Conservation (phyloP, 1,140 invertebrate species). For the Nymphalis io region DNA sequence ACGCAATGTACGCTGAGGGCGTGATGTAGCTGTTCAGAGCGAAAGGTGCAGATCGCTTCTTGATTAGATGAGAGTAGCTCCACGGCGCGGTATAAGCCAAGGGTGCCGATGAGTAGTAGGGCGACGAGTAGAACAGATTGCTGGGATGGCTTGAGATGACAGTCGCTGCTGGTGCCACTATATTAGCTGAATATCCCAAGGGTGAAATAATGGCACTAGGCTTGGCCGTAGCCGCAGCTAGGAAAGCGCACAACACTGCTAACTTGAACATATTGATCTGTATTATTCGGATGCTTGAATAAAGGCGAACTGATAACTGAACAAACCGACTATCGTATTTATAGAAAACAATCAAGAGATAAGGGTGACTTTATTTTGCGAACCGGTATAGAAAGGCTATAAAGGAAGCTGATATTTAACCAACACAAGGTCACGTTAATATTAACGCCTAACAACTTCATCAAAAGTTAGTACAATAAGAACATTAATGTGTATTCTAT, state of each 20-base stretch:
- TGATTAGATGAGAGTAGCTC: constrained; percentile 53
- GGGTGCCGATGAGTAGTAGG: constrained; percentile 35
- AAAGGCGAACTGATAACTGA: constrained; percentile 20
- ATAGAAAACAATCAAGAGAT: constrained; percentile 9
- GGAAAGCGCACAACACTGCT: constrained; percentile 33
- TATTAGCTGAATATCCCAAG: constrained; percentile 58
- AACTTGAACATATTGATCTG: constrained; percentile 36
- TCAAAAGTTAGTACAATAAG: not conserved
- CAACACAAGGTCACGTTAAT: not conserved
- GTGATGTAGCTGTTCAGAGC: constrained; percentile 47
- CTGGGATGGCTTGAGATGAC: constrained; percentile 45
- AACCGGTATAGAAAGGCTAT: constrained; percentile 11
- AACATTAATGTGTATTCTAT: not conserved
- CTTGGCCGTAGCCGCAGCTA: constrained; percentile 22
- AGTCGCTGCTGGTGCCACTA: constrained; percentile 32
- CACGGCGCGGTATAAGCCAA: constrained; percentile 41
- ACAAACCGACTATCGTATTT: constrained; percentile 1
- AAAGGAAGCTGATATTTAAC: constrained; percentile 11
- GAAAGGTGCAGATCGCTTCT: constrained; percentile 54
- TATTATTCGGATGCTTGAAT: constrained; percentile 5
- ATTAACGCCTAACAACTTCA: not conserved
- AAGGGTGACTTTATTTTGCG: not conserved
- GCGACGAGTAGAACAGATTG: constrained; percentile 53
- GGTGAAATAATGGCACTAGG: constrained; percentile 21
- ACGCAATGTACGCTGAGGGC: constrained; percentile 28